These are phyloP conservation scores for Mnemiopsis leidyi DNA, from an alignment of 37 sponge, comb jelly and placozoan species.

Conservation along the genomic window DNA sequence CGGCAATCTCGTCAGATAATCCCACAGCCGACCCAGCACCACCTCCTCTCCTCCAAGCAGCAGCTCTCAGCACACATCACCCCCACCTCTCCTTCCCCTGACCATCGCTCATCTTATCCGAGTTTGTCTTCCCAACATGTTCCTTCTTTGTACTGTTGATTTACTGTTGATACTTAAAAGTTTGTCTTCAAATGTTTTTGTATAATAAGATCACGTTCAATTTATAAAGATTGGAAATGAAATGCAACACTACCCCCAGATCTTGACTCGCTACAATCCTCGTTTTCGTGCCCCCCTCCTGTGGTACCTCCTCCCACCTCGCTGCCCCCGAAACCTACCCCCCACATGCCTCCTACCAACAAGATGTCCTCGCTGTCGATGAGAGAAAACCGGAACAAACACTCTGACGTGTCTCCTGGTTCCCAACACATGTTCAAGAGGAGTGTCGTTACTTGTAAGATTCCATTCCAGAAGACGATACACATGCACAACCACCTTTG, in stretches of 20 bases:
- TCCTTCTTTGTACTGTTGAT: too few species aligned
- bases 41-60: slow-evolving; percentile 21
- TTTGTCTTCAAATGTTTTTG: too few species aligned
- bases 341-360: slow-evolving; percentile 1
- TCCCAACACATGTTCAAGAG: slow-evolving; percentile 24
- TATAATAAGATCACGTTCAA: too few species aligned
- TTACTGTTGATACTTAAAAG: too few species aligned
- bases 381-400: slow-evolving; percentile 15
- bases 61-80: slow-evolving; percentile 11
- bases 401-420: slow-evolving; percentile 8
- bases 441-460: slow-evolving; percentile 22
- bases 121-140: background rate
- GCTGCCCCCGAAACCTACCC: slow-evolving; percentile 13
- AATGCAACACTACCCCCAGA: too few species aligned
- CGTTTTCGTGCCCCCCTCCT: slow-evolving; percentile 7
- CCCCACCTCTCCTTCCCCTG: background rate
- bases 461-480: slow-evolving; percentile 39
- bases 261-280: slow-evolving; percentile 36
- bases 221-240: too few species aligned
- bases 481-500: slow-evolving; percentile 51
- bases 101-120: background rate
- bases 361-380: background rate
- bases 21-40: background rate
- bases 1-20: background rate
- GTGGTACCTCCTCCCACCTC: background rate